Base-by-base conservation (phyloP, 2,888 invertebrate species). In the Ommatoiulus sabulosus region DNA sequence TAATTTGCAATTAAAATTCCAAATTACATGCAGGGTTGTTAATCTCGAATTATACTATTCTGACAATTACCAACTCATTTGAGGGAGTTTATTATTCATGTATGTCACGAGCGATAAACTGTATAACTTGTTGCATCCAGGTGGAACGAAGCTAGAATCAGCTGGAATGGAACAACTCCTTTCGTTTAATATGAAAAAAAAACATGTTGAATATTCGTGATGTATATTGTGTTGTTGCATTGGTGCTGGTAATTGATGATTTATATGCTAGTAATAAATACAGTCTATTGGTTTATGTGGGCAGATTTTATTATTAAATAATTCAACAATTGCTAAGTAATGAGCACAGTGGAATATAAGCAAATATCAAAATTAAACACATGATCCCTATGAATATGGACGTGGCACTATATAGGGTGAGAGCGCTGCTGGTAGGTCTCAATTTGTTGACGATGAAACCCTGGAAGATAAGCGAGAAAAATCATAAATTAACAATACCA, bases 121-220 rank as follows among this genome's bases (percentile, higher is more conserved):
- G 35, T 35, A 35, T 35, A 35, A n/a, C 4, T 84, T 17, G 24
- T 84, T 15, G 35, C 4, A 88, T 86, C 48, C 46, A 90, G 90
- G 52, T 93, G 93, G 93, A 90, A 90, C 86, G 92, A 91, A 90
- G 92, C 92, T 44, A 91, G 91, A 88, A 91, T 93, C 17, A 91
- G 92, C 90, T 92, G 93, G 93, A 92, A 92, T 91, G 92, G 92
- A 20, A 91, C 91, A 84, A 92, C 89, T 44, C 90, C 90, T 0
- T 89, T 88, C 63, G 46, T 90, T 20, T 90, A 57, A 35, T 8
- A 86, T n/a, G 48, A 35, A 46, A 15, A 85, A 85, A 80, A 84
- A 35, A 84, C 24, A 3, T 35, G 35, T 44, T 44, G 35, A 17
- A 46, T 44, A 24, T 52, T 3, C 0, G 24, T 17, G 3, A 15